Conservation (phyloP, 2,888 invertebrate species). For the Tipula unca region DNA sequence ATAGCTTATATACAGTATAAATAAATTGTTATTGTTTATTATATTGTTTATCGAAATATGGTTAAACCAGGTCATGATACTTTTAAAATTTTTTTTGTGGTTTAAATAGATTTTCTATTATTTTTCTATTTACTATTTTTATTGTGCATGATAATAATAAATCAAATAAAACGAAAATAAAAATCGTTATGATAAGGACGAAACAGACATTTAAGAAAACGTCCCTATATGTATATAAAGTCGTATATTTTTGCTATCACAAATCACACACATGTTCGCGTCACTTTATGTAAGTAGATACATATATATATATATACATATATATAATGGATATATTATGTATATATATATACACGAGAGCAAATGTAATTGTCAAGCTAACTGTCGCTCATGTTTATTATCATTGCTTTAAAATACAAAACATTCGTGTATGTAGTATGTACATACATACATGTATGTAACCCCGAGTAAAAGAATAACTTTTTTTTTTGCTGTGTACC, state of each 20-base stretch:
- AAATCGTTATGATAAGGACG: background rate
- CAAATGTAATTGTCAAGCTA: slow-evolving; percentile 8
- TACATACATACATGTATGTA: background rate
- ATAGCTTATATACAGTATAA: background rate
- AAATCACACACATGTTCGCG: background rate
- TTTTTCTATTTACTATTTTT: background rate
- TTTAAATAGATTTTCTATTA: background rate
- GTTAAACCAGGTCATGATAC: slow-evolving; percentile 14
- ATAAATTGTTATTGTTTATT: background rate
- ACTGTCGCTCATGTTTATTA: background rate
- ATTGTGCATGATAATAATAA: background rate
- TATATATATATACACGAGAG: background rate
- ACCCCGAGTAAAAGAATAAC: background rate
- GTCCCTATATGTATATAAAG: no score
- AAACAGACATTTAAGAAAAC: background rate
- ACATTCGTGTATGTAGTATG: background rate
- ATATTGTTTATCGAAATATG: background rate
- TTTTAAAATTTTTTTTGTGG: background rate
- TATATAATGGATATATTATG: background rate
- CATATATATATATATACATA: background rate
- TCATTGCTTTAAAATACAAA: background rate
- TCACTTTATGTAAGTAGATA: background rate
- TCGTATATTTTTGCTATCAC: background rate
- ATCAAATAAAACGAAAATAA: background rate
- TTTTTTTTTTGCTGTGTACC: background rate